Conservation (phyloP, 2,888 invertebrate species). For the Morpho deidamia region DNA sequence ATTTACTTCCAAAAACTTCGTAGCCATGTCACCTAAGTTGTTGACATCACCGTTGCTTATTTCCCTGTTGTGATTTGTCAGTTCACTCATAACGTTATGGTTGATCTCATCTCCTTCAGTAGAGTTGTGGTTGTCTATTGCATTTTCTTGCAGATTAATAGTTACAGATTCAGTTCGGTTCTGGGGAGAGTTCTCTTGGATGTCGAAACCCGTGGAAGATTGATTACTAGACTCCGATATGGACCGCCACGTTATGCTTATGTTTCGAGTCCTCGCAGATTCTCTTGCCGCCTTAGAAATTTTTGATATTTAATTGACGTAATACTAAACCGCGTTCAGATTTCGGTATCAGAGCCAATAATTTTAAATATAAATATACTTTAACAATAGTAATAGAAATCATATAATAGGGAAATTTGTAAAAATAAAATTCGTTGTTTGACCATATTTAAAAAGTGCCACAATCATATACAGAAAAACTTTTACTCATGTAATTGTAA, state of each 20-base stretch:
- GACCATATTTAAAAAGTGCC: no score
- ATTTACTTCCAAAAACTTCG: constrained; percentile 65
- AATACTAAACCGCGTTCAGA: no score
- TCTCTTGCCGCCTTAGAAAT: constrained; percentile 48
- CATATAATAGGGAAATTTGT: no score
- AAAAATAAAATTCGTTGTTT: no score
- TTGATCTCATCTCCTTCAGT: constrained; percentile 34
- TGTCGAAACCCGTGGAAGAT: constrained; percentile 57
- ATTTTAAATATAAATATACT: no score
- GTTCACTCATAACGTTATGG: constrained; percentile 36
- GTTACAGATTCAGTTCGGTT: constrained; percentile 28
- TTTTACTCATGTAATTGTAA: no score
- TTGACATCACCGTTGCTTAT: constrained; percentile 31
- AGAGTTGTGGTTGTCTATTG: constrained; percentile 24
- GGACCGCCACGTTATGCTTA: constrained; percentile 73
- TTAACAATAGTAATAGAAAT: no score
- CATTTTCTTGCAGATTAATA: constrained; percentile 16
- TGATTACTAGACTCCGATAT: constrained; percentile 72
- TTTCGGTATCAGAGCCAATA: no score
- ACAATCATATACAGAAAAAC: no score
- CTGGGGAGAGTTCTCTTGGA: constrained; percentile 39
- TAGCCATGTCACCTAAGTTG: constrained; percentile 43
- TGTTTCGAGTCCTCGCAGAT: constrained; percentile 52
- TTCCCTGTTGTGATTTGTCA: constrained; percentile 36
- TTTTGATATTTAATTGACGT: background rate